Percentiles rank a stretch among this genome's conserved stretches.
Conservation (phyloP, 2,113 vertebrate species). For the Corythoichthys haematopterus region DNA sequence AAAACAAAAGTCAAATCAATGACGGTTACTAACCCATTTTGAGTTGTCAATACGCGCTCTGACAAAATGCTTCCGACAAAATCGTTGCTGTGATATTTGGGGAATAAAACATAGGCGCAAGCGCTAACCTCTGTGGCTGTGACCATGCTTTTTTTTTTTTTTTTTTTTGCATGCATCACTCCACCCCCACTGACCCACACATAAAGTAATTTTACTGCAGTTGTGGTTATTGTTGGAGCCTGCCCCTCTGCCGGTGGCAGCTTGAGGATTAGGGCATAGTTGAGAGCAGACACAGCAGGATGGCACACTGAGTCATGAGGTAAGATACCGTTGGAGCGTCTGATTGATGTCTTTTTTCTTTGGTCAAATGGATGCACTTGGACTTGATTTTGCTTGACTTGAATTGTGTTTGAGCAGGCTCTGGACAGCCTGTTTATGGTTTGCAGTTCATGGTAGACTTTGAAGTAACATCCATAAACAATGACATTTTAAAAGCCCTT, state of each 20-base stretch:
- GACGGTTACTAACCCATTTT: no score
- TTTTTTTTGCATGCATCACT: not conserved
- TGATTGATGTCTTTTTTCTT: conserved; percentile 37
- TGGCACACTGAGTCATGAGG: conserved; percentile 43
- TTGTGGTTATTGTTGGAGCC: conserved; percentile 32
- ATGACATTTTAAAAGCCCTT: no score
- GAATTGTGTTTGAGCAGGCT: conserved; percentile 15
- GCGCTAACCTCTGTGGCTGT: not conserved
- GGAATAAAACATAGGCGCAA: not conserved
- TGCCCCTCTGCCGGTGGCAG: conserved; percentile 18
- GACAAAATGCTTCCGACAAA: no score
- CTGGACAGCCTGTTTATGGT: not conserved
- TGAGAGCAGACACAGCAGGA: conserved; percentile 12
- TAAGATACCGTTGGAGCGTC: conserved; percentile 21
- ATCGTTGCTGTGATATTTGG: no score
- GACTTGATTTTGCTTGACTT: conserved; percentile 22
- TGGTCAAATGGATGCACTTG: conserved; percentile 30
- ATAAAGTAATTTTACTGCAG: conserved; percentile 34
- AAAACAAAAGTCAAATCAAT: no score
- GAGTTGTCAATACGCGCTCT: no score
- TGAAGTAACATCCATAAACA: no score
- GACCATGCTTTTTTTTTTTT: not conserved
- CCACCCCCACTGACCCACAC: conserved; percentile 19
- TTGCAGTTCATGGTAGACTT: no score
- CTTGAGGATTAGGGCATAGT: conserved; percentile 38